Percentiles rank a stretch among this genome's conserved stretches.
phyloP scores from a whole-genome alignment of 2,113 vertebrate species.

The Thunnus maccoyii region DNA sequence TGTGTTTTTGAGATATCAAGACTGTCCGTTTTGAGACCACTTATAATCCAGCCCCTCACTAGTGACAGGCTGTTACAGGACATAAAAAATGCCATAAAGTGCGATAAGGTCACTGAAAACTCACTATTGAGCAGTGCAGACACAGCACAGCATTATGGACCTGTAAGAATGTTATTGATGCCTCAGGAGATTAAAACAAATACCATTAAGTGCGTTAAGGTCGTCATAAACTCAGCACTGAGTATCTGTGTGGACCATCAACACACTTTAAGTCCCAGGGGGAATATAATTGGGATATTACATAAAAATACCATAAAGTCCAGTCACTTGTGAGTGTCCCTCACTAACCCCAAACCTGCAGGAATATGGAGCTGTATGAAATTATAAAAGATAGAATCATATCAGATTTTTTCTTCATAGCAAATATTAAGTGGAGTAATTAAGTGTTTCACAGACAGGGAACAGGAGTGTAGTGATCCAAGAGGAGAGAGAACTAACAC shows the following conservation, averaged over 20 bases:
- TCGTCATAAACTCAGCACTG: constrained; percentile 64
- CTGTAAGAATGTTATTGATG: constrained; percentile 57
- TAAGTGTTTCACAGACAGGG: constrained; percentile 15
- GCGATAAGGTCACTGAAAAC: constrained; percentile 66
- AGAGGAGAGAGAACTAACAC: constrained; percentile 30
- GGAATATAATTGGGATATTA: constrained; percentile 40
- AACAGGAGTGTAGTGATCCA: constrained; percentile 21
- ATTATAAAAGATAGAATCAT: background rate
- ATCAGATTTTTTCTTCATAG: no score
- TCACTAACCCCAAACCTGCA: background rate
- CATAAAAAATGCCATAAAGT: constrained; percentile 61
- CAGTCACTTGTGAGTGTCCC: constrained; percentile 29
- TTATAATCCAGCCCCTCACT: constrained; percentile 27
- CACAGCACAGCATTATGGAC: constrained; percentile 34
- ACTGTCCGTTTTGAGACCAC: constrained; percentile 44
- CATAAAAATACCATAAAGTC: constrained; percentile 36
- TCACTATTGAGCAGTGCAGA: constrained; percentile 14
- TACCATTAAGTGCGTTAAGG: constrained; percentile 68
- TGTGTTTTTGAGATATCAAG: constrained; percentile 37
- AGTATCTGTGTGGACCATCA: constrained; percentile 51
- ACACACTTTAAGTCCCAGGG: constrained; percentile 35
- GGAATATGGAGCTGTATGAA: background rate
- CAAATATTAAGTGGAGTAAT: background rate
- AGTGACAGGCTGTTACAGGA: constrained; percentile 44
- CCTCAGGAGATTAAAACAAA: constrained; percentile 71